phyloP scores from a whole-genome alignment of 64 coral and sea anemone genomes.

The Cladopsammia gracilis region DNA sequence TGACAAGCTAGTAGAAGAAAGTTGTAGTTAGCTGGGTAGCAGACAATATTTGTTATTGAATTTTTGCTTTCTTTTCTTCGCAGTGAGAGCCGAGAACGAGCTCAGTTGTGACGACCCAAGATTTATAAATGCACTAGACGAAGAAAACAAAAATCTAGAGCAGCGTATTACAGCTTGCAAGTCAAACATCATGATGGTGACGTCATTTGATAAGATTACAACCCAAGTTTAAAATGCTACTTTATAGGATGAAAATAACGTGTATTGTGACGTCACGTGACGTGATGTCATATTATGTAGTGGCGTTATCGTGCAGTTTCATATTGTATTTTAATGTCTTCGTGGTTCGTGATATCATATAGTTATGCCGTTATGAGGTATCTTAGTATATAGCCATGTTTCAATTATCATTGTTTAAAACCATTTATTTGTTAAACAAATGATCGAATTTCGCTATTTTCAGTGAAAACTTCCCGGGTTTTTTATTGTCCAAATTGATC shows the following conservation, averaged over 20 bases:
- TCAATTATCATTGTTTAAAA: background rate
- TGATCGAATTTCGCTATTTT: background rate
- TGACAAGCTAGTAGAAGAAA: no score
- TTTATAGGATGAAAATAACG: background rate
- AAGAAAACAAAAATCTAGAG: slow-evolving; percentile 84
- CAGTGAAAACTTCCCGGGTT: background rate
- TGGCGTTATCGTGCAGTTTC: background rate
- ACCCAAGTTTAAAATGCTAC: slow-evolving; percentile 64
- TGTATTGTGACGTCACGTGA: no score
- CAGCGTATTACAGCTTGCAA: slow-evolving; percentile 88
- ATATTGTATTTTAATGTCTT: background rate
- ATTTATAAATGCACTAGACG: slow-evolving; percentile 84
- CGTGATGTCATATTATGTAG: background rate
- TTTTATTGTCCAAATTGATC: background rate
- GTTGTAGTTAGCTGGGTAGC: background rate
- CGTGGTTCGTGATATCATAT: no score
- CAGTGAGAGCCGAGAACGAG: slow-evolving; percentile 86
- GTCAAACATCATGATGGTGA: slow-evolving; percentile 98
- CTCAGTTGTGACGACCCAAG: slow-evolving; percentile 78
- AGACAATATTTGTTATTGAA: background rate
- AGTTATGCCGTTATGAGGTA: no score
- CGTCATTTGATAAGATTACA: slow-evolving; percentile 86
- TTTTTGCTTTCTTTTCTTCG: background rate
- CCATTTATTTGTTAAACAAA: background rate
- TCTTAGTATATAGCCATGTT: no score